Percentiles rank a stretch among this genome's conserved stretches.
These are phyloP conservation scores for Amphiprion clarkii DNA, from an alignment of 2,797 vertebrate species.

Conservation along the genomic window DNA sequence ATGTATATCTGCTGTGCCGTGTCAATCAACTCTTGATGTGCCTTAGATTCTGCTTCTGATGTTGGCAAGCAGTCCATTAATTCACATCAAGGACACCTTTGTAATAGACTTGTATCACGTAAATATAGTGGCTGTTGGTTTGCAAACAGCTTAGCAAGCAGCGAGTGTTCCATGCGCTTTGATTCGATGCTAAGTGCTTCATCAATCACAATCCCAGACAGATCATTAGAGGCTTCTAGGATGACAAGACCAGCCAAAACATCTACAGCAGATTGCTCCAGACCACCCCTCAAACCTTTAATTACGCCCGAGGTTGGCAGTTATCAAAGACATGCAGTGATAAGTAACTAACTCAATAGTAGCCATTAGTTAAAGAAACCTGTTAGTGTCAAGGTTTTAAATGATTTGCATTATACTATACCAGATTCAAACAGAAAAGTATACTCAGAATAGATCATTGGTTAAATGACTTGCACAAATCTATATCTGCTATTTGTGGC, in stretches of 20 bases:
- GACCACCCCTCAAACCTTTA: constrained; percentile 79
- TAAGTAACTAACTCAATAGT: constrained; percentile 73
- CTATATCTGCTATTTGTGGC: too few species aligned
- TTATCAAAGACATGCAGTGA: constrained; percentile 74
- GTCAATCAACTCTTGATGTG: constrained; percentile 52
- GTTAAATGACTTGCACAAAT: not conserved
- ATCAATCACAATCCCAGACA: constrained; percentile 82
- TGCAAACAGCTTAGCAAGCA: constrained; percentile 78
- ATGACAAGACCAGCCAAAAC: constrained; percentile 80
- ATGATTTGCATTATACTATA: constrained; percentile 30
- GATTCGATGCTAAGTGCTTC: constrained; percentile 80
- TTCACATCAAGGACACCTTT: constrained; percentile 73
- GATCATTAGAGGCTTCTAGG: constrained; percentile 79
- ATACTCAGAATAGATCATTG: not conserved
- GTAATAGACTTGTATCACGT: constrained; percentile 72
- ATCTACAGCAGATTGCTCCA: constrained; percentile 71
- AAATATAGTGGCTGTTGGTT: constrained; percentile 70
- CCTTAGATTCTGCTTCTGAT: constrained; percentile 43
- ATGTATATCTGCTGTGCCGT: constrained; percentile 44
- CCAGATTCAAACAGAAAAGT: constrained; percentile 10
- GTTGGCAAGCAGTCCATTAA: constrained; percentile 73
- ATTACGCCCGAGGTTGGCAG: constrained; percentile 71
- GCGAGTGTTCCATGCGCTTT: constrained; percentile 64
- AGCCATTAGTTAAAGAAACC: constrained; percentile 71
- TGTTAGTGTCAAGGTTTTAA: constrained; percentile 66